These are phyloP conservation scores for Hypomesus transpacificus DNA, from an alignment of 2,113 vertebrate species.

Conservation along the genomic window DNA sequence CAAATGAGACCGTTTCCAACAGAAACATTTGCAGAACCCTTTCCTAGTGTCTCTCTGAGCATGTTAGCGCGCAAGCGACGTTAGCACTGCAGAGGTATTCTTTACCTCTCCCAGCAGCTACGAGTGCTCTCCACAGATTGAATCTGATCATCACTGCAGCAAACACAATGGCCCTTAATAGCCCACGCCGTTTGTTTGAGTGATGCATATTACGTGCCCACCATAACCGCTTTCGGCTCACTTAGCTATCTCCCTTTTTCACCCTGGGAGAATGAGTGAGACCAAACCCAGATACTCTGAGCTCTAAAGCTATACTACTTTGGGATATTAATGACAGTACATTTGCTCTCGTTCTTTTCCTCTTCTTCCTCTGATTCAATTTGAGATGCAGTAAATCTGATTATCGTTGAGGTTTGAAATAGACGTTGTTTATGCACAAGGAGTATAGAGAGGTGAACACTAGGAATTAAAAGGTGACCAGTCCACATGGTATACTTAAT, in stretches of 20 bases:
- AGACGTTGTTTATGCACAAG: conserved; percentile 48
- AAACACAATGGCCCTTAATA: conserved; percentile 74
- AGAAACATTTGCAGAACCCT: no score
- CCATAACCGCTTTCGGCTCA: conserved; percentile 71
- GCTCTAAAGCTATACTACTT: conserved; percentile 55
- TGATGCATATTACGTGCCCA: conserved; percentile 71
- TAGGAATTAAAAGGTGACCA: conserved; percentile 59
- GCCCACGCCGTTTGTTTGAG: conserved; percentile 68
- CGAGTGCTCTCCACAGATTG: conserved; percentile 65
- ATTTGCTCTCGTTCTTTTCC: conserved; percentile 51
- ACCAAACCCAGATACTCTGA: conserved; percentile 53
- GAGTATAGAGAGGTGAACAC: conserved; percentile 60
- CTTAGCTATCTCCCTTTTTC: conserved; percentile 68
- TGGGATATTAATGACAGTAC: conserved; percentile 68
- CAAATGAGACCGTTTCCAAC: no score
- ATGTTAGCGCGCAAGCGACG: not conserved
- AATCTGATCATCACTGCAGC: conserved; percentile 70
- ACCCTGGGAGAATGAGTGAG: conserved; percentile 36
- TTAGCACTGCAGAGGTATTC: not conserved
- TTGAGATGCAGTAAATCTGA: conserved; percentile 71
- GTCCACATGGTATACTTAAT: conserved; percentile 32
- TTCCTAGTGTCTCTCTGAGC: not conserved
- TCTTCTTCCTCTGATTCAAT: conserved; percentile 56
- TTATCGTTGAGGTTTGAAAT: conserved; percentile 69
- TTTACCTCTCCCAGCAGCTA: conserved; percentile 10